Percentiles rank a stretch among this genome's conserved stretches.
These are phyloP conservation scores for mouse (Mus musculus) DNA, from an alignment of 2,113 vertebrate species.

Conservation along the genomic window DNA sequence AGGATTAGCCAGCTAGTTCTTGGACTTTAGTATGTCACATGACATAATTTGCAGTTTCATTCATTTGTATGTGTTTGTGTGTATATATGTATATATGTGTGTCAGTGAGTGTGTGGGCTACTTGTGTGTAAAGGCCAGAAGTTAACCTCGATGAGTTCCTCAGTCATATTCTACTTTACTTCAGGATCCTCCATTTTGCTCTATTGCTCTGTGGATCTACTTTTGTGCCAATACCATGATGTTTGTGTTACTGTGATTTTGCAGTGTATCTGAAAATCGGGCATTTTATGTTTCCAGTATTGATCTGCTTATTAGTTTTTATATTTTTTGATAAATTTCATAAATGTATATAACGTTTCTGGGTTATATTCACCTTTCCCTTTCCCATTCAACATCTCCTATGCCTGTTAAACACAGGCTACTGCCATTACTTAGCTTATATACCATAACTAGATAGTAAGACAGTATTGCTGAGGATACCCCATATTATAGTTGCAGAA, in stretches of 20 bases:
- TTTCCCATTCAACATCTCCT: background rate
- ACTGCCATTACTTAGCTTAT: background rate
- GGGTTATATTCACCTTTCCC: background rate
- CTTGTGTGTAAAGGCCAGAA: background rate
- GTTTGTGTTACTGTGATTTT: background rate
- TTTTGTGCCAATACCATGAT: background rate
- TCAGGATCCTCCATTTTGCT: background rate
- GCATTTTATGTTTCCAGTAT: background rate
- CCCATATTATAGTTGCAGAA: background rate
- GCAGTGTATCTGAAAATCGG: background rate
- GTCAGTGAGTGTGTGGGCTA: background rate
- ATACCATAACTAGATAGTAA: background rate
- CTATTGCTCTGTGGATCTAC: background rate
- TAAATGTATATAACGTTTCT: background rate
- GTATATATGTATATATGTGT: background rate
- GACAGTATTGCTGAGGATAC: too few species aligned
- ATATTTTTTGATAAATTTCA: background rate
- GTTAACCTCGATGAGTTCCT: too few species aligned
- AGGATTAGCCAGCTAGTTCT: background rate
- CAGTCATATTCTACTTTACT: background rate
- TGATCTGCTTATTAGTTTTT: background rate
- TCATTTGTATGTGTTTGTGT: background rate
- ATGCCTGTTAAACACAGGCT: background rate
- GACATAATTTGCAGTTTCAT: background rate
- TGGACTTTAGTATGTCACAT: background rate